Conservation (phyloP, 2,888 invertebrate species). For the Synanthedon andrenaeformis region DNA sequence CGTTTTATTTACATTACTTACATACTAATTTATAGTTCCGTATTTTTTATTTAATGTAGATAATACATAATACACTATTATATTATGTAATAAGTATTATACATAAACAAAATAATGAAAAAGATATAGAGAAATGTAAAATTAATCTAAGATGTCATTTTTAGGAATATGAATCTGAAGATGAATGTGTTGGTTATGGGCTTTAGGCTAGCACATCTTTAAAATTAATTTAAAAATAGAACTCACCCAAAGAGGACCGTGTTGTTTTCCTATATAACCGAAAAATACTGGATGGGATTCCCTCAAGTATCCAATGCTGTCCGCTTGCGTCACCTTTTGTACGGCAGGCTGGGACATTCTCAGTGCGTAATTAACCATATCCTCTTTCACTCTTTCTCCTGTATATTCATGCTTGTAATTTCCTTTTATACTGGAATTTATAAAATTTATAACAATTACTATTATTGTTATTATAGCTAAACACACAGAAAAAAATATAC, state of each 20-base stretch:
- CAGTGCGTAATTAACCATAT: constrained; percentile 89
- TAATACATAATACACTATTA: no score
- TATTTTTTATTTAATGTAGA: no score
- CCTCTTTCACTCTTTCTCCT: constrained; percentile 90
- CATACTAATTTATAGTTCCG: no score
- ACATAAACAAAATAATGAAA: no score
- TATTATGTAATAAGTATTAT: no score
- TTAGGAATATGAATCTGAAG: no score
- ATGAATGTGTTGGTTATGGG: no score
- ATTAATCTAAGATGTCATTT: no score
- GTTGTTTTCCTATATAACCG: constrained; percentile 84
- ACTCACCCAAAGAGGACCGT: constrained; percentile 81
- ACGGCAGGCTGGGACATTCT: constrained; percentile 91
- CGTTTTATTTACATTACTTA: no score
- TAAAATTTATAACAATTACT: not conserved
- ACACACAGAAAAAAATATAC: not conserved
- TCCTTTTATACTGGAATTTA: constrained; percentile 79
- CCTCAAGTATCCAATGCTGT: constrained; percentile 82
- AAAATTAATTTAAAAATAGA: no score
- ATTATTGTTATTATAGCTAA: not conserved
- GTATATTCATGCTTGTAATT: constrained; percentile 80
- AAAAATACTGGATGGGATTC: constrained; percentile 86
- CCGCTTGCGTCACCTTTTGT: constrained; percentile 80
- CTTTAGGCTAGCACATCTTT: no score
- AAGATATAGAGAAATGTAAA: no score